These are phyloP conservation scores for Allygus modestus DNA, from an alignment of 2,888 invertebrate species.

Conservation along the genomic window DNA sequence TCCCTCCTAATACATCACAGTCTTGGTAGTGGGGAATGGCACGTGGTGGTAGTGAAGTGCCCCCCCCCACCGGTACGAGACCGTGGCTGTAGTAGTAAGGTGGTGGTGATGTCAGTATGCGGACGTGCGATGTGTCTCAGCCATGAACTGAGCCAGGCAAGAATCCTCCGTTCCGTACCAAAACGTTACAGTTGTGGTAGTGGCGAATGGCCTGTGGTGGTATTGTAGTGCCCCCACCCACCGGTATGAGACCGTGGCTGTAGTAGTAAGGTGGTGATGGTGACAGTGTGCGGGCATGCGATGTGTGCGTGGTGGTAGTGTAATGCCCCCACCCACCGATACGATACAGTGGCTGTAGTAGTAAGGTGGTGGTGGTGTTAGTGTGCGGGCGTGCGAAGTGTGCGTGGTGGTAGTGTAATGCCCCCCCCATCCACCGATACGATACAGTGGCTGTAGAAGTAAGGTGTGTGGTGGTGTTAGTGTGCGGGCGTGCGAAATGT, in stretches of 20 bases:
- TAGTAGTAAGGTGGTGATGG: not conserved
- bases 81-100: not conserved
- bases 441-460: too few relatives aligned
- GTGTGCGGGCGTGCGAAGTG: not conserved
- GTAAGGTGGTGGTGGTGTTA: not conserved
- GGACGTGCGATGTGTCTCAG: constrained; percentile 5
- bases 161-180: not conserved
- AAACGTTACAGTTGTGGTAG: not conserved
- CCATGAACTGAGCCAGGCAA: constrained; percentile 15
- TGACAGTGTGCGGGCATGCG: constrained; percentile 2
- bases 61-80: not conserved
- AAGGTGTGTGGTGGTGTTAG: not conserved
- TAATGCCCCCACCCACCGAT: not conserved
- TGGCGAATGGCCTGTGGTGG: not conserved
- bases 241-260: not conserved
- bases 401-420: too few relatives aligned
- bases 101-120: constrained; percentile 14
- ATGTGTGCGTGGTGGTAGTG: not conserved
- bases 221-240: not conserved
- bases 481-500: too few relatives aligned
- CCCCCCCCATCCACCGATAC: not conserved
- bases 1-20: constrained; percentile 25
- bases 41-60: too few relatives aligned
- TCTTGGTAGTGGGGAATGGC: not conserved
- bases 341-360: not conserved